Evolutionary conservation across 2,113 vertebrate species (phyloP).

Genomic region (Lophochroa leadbeateri): DNA sequence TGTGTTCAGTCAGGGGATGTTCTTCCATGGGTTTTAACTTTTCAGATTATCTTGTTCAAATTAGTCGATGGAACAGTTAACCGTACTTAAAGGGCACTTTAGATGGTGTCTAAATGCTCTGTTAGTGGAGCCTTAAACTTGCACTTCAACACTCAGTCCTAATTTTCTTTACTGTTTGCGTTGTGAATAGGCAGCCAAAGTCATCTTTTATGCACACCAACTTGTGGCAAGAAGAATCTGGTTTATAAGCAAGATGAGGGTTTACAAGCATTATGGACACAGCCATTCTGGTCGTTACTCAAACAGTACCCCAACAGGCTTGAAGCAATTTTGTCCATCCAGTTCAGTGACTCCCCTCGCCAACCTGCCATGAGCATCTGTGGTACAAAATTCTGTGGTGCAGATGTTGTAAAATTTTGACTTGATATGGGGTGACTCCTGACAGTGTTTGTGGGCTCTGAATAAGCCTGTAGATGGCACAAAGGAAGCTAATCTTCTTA

Average conservation of each 20-base stretch:
- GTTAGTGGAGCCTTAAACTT: not conserved
- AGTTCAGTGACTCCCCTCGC: not conserved
- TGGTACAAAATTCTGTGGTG: not conserved
- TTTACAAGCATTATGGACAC: not conserved
- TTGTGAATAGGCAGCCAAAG: not conserved
- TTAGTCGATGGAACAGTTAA: not conserved
- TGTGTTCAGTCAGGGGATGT: not conserved
- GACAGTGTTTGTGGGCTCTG: not conserved
- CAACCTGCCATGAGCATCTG: not conserved
- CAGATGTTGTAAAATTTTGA: not conserved
- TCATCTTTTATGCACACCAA: not conserved
- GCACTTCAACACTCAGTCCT: not conserved
- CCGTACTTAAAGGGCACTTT: not conserved
- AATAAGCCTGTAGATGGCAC: not conserved
- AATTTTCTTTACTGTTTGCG: not conserved
- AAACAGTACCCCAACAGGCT: not conserved
- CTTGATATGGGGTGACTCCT: not conserved
- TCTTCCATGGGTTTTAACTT: not conserved
- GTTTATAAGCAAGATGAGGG: not conserved
- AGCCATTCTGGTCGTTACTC: not conserved
- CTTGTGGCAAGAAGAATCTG: not conserved
- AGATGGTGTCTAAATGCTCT: not conserved
- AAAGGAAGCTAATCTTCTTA: not conserved
- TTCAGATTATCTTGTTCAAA: not conserved
- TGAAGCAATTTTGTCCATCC: not conserved